Base-by-base conservation (phyloP, 2,113 vertebrate genomes). In the Neotoma lepida region DNA sequence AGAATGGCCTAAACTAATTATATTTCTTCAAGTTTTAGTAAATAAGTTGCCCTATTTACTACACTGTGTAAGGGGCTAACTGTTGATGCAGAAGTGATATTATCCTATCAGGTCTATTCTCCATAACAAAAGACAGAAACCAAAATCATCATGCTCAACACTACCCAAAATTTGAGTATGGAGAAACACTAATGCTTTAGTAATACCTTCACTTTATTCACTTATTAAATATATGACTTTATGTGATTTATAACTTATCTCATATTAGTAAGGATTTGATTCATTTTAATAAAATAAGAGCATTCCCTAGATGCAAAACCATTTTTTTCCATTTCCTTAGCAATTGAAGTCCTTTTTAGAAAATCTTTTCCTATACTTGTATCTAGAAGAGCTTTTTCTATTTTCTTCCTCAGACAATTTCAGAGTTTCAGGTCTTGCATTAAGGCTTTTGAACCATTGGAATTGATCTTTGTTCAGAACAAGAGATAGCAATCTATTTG, bases 21-120 rank as follows among this genome's bases (percentile, higher is more conserved):
- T 56, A 92, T 81, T 96, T 89, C 20, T 74, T 90, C 86, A 90
- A 33, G 22, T 68, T 89, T 9, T 17, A 80, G 66, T 61, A 88
- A 64, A 93, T 71, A 73, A 41, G 85, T 80, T 33, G 35, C 3
- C 10, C 3, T n/a, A 39, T 3, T 78, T 5, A n/a, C 13, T 7
- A 70, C 30, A 13, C 9, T 61, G 51, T 77, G 26, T 46, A 58
- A 6, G 46, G 81, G 66, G 33, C 5, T 68, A 44, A 61, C 64
- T 91, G 51, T 80, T 86, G 2, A 80, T 86, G 35, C 22, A 54
- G 20, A 88, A 81, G 6, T 64, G 10, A 80, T 66, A 41, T 35
- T 63, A 66, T 46, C 17, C 58, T 92, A 5, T n/a, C 6, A 61
- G 5, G 6, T 61, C 39, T 81, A 46, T 74, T 92, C 0, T 22